These are phyloP conservation scores for Microplitis manilae DNA, from an alignment of 2,888 invertebrate species.

Conservation along the genomic window DNA sequence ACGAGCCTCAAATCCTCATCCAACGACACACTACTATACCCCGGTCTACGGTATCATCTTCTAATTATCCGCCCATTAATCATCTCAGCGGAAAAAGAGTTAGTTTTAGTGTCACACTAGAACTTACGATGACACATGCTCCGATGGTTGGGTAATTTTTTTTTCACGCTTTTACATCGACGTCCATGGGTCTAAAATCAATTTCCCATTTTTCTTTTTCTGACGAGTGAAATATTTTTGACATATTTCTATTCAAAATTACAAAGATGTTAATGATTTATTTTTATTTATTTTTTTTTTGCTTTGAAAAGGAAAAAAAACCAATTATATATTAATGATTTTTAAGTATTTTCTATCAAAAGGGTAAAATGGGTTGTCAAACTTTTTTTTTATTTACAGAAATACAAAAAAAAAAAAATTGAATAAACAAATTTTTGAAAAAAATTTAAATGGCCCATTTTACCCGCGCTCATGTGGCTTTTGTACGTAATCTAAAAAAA, in stretches of 20 bases:
- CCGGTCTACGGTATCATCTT: slow-evolving; percentile 59
- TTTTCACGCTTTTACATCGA: slow-evolving; percentile 16
- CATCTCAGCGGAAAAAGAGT: slow-evolving; percentile 54
- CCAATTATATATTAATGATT: not conserved
- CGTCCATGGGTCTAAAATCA: slow-evolving; percentile 8
- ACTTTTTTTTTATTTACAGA: too few relatives aligned
- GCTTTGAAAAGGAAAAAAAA: not conserved
- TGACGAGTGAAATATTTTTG: not conserved
- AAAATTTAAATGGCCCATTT: too few relatives aligned
- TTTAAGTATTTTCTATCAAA: too few relatives aligned
- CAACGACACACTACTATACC: not conserved
- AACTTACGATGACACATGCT: slow-evolving; percentile 40
- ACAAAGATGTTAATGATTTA: not conserved
- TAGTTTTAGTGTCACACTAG: slow-evolving; percentile 24
- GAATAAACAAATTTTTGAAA: too few relatives aligned
- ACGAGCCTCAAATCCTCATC: not conserved
- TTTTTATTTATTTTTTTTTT: not conserved
- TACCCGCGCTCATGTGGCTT: not conserved
- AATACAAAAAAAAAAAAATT: too few relatives aligned
- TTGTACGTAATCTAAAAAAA: too few relatives aligned
- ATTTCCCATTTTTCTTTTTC: slow-evolving; percentile 15
- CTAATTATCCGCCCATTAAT: slow-evolving; percentile 69
- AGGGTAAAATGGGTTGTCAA: too few relatives aligned
- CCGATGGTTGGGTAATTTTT: slow-evolving; percentile 6
- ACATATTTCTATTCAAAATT: not conserved